Conservation (phyloP, 2,888 invertebrate genomes). For the Drosophila sordidula region DNA sequence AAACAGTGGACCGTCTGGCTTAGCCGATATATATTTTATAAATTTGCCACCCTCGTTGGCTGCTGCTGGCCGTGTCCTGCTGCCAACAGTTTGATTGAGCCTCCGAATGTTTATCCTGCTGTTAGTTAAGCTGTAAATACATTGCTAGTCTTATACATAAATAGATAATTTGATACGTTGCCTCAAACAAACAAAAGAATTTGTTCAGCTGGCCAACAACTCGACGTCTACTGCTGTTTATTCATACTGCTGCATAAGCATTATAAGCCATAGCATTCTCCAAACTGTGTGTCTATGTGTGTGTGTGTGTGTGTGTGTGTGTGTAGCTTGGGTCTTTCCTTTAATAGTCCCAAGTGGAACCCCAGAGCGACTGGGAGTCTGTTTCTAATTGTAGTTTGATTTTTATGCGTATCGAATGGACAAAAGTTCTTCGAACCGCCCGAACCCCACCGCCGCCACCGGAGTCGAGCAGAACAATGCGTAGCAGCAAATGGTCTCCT, state of each 20-base stretch:
- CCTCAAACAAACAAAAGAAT: constrained; percentile 36
- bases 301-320: constrained; percentile 14
- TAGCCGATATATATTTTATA: constrained; percentile 53
- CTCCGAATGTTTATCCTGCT: constrained; percentile 69
- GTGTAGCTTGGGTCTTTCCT: constrained; percentile 38
- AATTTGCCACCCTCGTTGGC: constrained; percentile 25
- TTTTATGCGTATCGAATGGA: constrained; percentile 76
- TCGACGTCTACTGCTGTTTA: constrained; percentile 1
- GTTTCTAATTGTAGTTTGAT: constrained; percentile 78
- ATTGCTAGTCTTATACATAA: constrained; percentile 51
- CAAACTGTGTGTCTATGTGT: background rate
- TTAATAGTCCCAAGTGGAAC: constrained; percentile 54
- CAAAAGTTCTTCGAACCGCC: constrained; percentile 33
- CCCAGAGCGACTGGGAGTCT: constrained; percentile 45
- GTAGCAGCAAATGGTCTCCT: constrained; percentile 15
- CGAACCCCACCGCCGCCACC: background rate
- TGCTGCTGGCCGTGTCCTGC: constrained; percentile 20
- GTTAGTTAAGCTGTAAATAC: constrained; percentile 74
- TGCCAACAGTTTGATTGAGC: constrained; percentile 67
- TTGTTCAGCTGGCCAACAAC: constrained; percentile 14
- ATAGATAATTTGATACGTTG: constrained; percentile 73
- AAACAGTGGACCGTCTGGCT: constrained; percentile 47
- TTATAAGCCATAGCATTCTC: constrained; percentile 32
- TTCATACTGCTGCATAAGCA: constrained; percentile 65
- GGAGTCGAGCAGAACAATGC: constrained; percentile 14